Evolutionary conservation across 2,797 vertebrate species (phyloP).

Genomic region (Chelonia mydas): DNA sequence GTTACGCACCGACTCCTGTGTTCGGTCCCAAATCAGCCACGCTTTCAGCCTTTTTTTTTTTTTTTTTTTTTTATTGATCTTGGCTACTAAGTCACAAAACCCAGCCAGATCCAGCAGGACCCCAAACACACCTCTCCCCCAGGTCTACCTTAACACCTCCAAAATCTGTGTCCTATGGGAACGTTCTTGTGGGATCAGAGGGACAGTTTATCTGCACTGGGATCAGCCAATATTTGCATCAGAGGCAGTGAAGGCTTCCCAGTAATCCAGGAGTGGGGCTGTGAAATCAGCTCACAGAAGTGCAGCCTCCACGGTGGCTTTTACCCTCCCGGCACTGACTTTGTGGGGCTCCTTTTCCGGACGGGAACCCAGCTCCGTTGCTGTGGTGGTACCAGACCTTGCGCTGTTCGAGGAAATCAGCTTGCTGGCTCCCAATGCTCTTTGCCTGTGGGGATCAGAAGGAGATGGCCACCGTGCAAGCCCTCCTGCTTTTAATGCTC

Average conservation of each 20-base stretch:
- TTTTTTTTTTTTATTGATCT: neutral
- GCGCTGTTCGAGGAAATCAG: rapidly evolving
- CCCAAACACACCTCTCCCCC: rapidly evolving
- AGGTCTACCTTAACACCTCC: neutral
- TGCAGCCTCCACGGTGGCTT: rapidly evolving
- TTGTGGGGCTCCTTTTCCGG: neutral
- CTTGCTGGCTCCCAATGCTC: rapidly evolving
- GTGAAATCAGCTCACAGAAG: neutral
- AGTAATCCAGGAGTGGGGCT: neutral
- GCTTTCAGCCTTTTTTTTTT: too few species aligned
- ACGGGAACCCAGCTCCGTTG: neutral
- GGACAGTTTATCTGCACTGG: conserved; percentile 14
- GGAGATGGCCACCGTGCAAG: neutral
- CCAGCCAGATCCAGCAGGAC: neutral
- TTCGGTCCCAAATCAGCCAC: neutral
- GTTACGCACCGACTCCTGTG: too few species aligned
- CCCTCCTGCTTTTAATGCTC: conserved; percentile 46
- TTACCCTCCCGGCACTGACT: neutral
- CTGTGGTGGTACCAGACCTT: rapidly evolving
- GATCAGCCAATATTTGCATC: conserved; percentile 66
- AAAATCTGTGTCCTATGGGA: neutral
- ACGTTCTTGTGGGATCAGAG: neutral
- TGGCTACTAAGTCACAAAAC: neutral
- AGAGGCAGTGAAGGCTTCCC: neutral
- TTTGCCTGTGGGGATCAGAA: neutral